A percentile compares a stretch with the other conserved stretches of the same genome.
These are phyloP conservation scores for Drosophila picticornis DNA, from an alignment of 2,888 invertebrate species.

Conservation along the genomic window DNA sequence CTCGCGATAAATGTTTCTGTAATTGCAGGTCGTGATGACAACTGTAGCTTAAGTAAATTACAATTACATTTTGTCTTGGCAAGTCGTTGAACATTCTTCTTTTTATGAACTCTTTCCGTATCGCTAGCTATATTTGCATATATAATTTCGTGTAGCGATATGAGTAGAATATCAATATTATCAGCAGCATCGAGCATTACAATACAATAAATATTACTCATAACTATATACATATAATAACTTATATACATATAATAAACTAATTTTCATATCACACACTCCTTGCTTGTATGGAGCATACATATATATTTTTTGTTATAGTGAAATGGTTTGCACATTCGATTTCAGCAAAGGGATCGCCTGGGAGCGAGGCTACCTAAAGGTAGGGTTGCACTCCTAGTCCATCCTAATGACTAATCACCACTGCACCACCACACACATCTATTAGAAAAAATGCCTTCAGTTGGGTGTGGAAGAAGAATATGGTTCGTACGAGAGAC, in stretches of 20 bases:
- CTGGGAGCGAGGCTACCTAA: conserved; percentile 39
- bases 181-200: not conserved
- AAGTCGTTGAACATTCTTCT: not conserved
- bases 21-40: conserved; percentile 34
- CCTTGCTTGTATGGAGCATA: not conserved
- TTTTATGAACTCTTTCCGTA: not conserved
- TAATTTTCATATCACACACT: conserved; percentile 11
- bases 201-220: not conserved
- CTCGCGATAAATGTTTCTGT: conserved; percentile 35
- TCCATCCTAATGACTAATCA: not conserved
- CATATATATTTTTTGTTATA: not conserved
- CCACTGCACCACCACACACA: not conserved
- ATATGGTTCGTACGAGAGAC: conserved; percentile 44
- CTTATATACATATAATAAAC: not conserved
- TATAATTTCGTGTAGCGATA: not conserved
- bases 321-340: not conserved
- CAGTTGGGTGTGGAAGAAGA: conserved; percentile 49
- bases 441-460: conserved; percentile 37
- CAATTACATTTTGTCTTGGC: not conserved
- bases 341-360: conserved; percentile 29
- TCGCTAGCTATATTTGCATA: not conserved
- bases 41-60: not conserved
- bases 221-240: not conserved
- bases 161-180: not conserved
- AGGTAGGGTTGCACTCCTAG: conserved; percentile 20